Percentiles rank a stretch among this genome's conserved stretches.
phyloP scores from a whole-genome alignment of 2,797 vertebrate genomes.

The Helicolenus hilgendorfi region DNA sequence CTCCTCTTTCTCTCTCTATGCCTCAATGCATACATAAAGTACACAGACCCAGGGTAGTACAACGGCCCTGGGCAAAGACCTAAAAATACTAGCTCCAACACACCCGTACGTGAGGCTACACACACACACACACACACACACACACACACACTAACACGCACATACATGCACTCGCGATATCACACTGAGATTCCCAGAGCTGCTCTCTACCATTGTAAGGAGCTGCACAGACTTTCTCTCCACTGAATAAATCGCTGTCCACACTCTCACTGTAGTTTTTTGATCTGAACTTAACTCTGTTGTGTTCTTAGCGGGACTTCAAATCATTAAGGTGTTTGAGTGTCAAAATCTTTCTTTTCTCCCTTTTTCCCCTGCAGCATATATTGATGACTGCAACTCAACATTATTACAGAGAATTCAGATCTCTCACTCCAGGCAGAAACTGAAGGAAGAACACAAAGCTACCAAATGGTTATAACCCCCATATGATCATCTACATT shows the following conservation, averaged over 20 bases:
- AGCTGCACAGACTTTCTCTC: conserved; percentile 49
- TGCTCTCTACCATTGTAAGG: conserved; percentile 36
- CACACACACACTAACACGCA: conserved; percentile 23
- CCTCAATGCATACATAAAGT: conserved; percentile 73
- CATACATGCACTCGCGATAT: background rate
- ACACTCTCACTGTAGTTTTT: conserved; percentile 27
- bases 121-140: conserved; percentile 11
- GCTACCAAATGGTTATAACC: background rate
- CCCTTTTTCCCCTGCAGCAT: background rate
- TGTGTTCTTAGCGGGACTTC: background rate
- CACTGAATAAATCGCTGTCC: conserved; percentile 50
- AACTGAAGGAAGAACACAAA: background rate
- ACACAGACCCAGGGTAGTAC: conserved; percentile 72
- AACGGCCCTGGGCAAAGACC: conserved; percentile 77
- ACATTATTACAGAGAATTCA: background rate
- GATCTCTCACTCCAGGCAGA: background rate
- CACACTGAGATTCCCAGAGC: conserved; percentile 43
- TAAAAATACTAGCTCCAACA: conserved; percentile 79
- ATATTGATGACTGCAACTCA: background rate
- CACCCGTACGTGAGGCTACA: conserved; percentile 26
- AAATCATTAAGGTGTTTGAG: background rate
- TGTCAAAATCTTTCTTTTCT: background rate
- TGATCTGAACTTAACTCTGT: conserved; percentile 6
- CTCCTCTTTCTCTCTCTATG: conserved; percentile 32
- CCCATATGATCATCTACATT: background rate